A percentile compares a stretch with the other conserved stretches of the same genome.
Evolutionary conservation across 2,888 invertebrate genomes (phyloP).

Genomic region (Ectobius pallidus): DNA sequence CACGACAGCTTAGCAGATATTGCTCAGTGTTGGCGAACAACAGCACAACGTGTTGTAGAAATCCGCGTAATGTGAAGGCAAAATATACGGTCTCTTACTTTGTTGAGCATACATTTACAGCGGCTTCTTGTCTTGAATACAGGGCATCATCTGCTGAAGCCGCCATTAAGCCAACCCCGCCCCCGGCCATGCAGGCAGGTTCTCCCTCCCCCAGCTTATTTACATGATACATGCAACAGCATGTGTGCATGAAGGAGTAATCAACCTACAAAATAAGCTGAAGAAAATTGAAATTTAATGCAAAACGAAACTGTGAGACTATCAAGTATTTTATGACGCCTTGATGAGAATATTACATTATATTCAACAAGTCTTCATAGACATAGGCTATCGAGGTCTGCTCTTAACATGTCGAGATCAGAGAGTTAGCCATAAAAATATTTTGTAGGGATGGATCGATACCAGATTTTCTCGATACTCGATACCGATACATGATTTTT

Average conservation of each 20-base stretch:
- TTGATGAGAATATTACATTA: background rate
- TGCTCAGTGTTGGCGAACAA: too few species aligned
- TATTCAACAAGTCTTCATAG: too few species aligned
- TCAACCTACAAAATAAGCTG: conserved; percentile 27
- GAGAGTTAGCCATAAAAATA: too few species aligned
- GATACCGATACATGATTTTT: too few species aligned
- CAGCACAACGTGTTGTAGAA: too few species aligned
- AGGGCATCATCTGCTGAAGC: conserved; percentile 14
- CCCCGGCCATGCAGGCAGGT: background rate
- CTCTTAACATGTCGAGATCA: too few species aligned
- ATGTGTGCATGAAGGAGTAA: conserved; percentile 22
- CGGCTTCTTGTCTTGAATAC: conserved; percentile 27
- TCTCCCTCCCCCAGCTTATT: background rate
- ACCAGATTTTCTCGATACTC: too few species aligned
- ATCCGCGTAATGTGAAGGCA: too few species aligned
- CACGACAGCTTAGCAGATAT: too few species aligned
- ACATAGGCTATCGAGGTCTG: too few species aligned
- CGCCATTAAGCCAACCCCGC: conserved; percentile 18
- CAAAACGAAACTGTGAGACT: conserved; percentile 24
- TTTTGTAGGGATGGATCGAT: too few species aligned
- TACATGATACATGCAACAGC: conserved; percentile 26
- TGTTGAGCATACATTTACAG: conserved; percentile 12
- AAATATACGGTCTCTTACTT: background rate
- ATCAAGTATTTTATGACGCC: conserved; percentile 12
- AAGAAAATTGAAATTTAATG: conserved; percentile 29